phyloP scores from a whole-genome alignment of 2,113 vertebrate species.

The Agelaius phoeniceus region DNA sequence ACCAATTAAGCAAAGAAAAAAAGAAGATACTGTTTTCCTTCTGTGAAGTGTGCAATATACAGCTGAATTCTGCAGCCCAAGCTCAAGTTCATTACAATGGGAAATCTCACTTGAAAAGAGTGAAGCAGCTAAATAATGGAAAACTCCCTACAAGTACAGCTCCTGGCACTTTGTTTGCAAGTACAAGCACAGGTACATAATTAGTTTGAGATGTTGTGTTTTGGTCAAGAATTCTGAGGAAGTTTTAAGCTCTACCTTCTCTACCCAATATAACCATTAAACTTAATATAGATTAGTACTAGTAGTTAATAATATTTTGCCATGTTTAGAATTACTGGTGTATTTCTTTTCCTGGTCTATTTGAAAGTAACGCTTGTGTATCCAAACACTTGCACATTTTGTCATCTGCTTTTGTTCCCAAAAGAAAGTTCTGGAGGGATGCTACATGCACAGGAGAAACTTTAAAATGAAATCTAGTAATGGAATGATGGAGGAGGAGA shows the following conservation, averaged over 20 bases:
- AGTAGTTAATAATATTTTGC: not conserved
- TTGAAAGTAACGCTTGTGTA: not conserved
- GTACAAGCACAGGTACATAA: conserved; percentile 78
- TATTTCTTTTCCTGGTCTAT: not conserved
- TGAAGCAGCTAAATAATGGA: conserved; percentile 88
- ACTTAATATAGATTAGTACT: not conserved
- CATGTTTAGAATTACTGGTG: not conserved
- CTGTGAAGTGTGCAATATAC: conserved; percentile 95
- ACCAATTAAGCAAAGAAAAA: conserved; percentile 81
- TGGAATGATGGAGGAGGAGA: not conserved
- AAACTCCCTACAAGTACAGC: conserved; percentile 68
- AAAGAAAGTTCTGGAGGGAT: not conserved
- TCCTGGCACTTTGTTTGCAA: conserved; percentile 55
- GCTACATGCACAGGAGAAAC: not conserved
- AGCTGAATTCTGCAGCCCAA: conserved; percentile 91
- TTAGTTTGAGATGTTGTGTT: not conserved
- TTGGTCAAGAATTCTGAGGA: not conserved
- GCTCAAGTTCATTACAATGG: conserved; percentile 94
- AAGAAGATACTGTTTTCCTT: conserved; percentile 88
- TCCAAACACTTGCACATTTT: not conserved
- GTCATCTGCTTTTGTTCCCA: not conserved
- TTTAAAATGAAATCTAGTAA: not conserved
- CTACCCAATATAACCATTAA: not conserved
- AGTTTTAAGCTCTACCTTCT: not conserved
- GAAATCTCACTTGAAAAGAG: conserved; percentile 90